Base-by-base conservation (phyloP, 2,888 invertebrate species). In the Xanthostigma xanthostigma region DNA sequence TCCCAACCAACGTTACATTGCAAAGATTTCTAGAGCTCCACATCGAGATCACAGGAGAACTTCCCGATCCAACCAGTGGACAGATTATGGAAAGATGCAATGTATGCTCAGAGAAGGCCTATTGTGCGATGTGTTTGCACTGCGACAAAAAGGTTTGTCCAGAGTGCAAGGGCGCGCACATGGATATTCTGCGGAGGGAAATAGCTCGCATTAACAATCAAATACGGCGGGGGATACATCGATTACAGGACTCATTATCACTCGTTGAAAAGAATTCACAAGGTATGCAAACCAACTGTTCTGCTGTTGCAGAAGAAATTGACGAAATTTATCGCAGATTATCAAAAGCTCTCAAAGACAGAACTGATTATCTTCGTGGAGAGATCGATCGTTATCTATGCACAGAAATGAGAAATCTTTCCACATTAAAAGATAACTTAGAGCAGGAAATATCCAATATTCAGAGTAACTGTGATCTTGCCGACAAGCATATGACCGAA, bases 71-170 rank as follows among this genome's bases (percentile, higher is more conserved):
- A 40, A 90, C 88, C 52, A 86, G 87, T 63, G 90, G 90, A 50
- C 90, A 91, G 69, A 78, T 89, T 49, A 92, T 92, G 91, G 91
- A 91, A 69, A 74, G 92, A 58, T 93, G 92, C 67, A 87, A 87
- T 61, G 90, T 94, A 43, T 91, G 94, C 70, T 90, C 90, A 48
- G 89, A 93, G 69, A 89, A 95, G 68, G 83, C 90, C 50, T 89
- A 91, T 63, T 83, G 91, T 59, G 81, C 80, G 49, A 73, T 79
- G 44, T 98, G 97, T 68, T 84, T 87, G 33, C 97, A 98, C 68
- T 98, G 98, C 70, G 94, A 96, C 62, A 93, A 95, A 64, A 91
- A 93, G 71, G 86, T 96, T 53, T 98, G 97, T 68, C 84, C 87
- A 57, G 93, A 94, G 63, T 98, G 98, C 71, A 94, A 94, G 67